Evolutionary conservation across 2,797 vertebrate species (phyloP), one percentile per base, ranked within the genome.

Genomic region (Gallinago nigripennis): DNA sequence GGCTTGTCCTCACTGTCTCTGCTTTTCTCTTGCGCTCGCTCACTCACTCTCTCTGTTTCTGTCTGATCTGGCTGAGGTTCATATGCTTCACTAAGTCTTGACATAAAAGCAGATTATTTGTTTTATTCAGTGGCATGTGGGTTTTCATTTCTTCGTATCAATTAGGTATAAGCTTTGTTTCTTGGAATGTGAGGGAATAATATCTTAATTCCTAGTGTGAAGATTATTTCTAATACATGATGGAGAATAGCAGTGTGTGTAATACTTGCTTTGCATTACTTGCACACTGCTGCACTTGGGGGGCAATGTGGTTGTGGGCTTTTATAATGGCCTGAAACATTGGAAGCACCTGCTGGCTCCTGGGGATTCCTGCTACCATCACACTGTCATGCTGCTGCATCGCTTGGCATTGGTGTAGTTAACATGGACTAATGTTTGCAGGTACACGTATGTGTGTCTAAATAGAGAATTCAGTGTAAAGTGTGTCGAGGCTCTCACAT

Each of bases 281-380:
- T 45, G 41, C 33, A 16, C 63, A 8, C 57, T 54, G 64, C 64
- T 90, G 75, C 56, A 72, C 4, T 0, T 64, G n/a, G 9, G 39
- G 37, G 18, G 37, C 41, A n/a, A 2, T 3, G 37, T 54, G 79
- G 24, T 21, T 18, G 70, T 78, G 87, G 46, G 35, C 60, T 94
- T 71, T 35, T 64, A 16, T 35, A 70, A 68, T 63, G 79, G 30
- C 53, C n/a, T 57, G 64, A 53, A 68, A 63, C 11, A 51, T 19
- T 41, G 48, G 88, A 88, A 91, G 28, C 72, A 88, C 69, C 75
- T 94, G 82, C 90, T 87, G 64, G 33, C 82, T 70, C 61, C 48
- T 86, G 93, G n/a, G 53, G 77, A 10, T 91, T 88, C 58, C 64
- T 91, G 4, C 54, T 57, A 1, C 71, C 30, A 31, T 53, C 70